Base-by-base conservation (phyloP, 1,140 invertebrate species). In the Apis florea region DNA sequence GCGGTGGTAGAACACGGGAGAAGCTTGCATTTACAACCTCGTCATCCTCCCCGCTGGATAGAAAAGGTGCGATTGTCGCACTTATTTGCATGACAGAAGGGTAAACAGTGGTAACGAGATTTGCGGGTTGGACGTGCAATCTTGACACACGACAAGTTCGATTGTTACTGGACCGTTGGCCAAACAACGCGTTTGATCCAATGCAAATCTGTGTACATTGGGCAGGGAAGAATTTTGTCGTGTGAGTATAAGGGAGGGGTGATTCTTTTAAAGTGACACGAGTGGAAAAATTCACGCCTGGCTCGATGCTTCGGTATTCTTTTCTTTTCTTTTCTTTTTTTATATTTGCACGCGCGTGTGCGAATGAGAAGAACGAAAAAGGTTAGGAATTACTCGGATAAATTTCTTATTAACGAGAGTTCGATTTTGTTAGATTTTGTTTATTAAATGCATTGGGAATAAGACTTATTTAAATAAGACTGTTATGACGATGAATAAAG, bases 11-110 rank as follows among this genome's bases (percentile, higher is more conserved):
- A 26, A 67, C 79, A 68, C 61, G 31, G 63, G 47, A 13, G 10
- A 11, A 49, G 24, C 56, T 59, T 26, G 56, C 56, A 51, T 67
- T 61, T 53, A 68, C 54, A 76, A 68, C 1, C 59, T 64, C 51
- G 79, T 78, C 54, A 21, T 49, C 59, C 54, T 31, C 59, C 15
- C 58, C 9, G 40, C n/a, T 47, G 70, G 54, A 74, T 19, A 66
- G 72, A 77, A 88, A 89, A 77, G 81, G 80, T 82, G 83, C 83
- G 86, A 85, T 89, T 85, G 84, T 89, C 85, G 75, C 80, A 85
- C 71, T 84, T 79, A 92, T 92, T 92, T 92, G 90, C 90, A 92
- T 92, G 83, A 92, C 91, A 92, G 82, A 87, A 84, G 84, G 79
- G 86, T 88, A 92, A 92, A 92, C 91, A 90, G 85, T 79, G 88